Evolutionary conservation across 2,797 vertebrate genomes (phyloP).

Genomic region (Chromis chromis): DNA sequence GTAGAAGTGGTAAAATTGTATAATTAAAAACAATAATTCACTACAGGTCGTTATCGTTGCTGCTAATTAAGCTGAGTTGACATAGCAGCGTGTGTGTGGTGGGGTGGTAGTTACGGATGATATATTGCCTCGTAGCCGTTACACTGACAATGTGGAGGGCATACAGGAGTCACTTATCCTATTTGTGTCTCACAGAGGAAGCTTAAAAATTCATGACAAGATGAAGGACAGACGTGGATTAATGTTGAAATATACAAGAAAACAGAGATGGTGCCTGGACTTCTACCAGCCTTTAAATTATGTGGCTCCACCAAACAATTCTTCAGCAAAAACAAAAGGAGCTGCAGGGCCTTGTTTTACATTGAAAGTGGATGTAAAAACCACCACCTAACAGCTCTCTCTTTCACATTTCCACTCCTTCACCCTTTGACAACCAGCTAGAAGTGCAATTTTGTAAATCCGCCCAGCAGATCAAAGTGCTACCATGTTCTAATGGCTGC

Average conservation of each 20-base stretch:
- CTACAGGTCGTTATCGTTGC: conserved; percentile 71
- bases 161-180: conserved; percentile 54
- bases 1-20: conserved; percentile 76
- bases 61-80: conserved; percentile 80
- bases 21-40: conserved; percentile 85
- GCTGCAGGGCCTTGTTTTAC: neutral
- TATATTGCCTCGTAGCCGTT: conserved; percentile 56
- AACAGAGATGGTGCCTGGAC: neutral
- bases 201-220: conserved; percentile 41
- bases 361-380: conserved; percentile 24
- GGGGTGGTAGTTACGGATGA: conserved; percentile 51
- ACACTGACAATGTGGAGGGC: conserved; percentile 54
- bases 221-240: conserved; percentile 22
- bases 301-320: conserved; percentile 15
- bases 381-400: conserved; percentile 42
- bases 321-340: conserved; percentile 11
- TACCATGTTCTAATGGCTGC: conserved; percentile 80
- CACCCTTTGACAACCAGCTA: conserved; percentile 57
- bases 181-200: conserved; percentile 43
- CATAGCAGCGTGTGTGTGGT: conserved; percentile 64
- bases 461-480: conserved; percentile 78
- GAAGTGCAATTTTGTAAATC: conserved; percentile 80
- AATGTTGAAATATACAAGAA: conserved; percentile 6
- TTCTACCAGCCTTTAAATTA: conserved; percentile 2
- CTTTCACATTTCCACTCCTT: conserved; percentile 46